Evolutionary conservation across 2,797 vertebrate genomes (phyloP), one percentile per base, ranked within the genome.

Genomic region (Brachyalestes nurse): DNA sequence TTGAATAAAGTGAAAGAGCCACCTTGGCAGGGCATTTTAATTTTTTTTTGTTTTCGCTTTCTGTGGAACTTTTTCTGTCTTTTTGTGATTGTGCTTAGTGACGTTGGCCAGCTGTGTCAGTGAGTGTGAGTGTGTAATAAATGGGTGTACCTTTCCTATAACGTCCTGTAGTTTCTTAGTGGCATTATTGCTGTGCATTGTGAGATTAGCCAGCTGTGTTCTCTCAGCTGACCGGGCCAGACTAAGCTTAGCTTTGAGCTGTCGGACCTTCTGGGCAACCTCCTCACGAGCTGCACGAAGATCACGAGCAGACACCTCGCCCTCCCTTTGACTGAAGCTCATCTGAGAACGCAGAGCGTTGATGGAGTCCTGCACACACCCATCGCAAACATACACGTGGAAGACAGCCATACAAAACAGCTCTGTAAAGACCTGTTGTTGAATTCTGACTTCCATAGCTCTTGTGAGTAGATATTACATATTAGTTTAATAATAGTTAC

Each of bases 141-240:
- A 77, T 14, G 14, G 38, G 17, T 73, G 69, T 91, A 96, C 95
- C 94, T 94, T 94, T 62, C 81, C 75, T 6, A 93, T 90, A 38
- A 90, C 12, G 5, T 12, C 80, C 14, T 49, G 88, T 78, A 96
- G 90, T 0, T 4, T 80, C 86, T 92, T 95, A 80, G 93, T 90
- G 25, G 94, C 60, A 2, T 91, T 84, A 0, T 82, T 78, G 77
- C 94, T 95, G 79, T 95, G 92, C 57, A 77, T 4, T 0, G 86
- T 89, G 61, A 96, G 94, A 0, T 81, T 90, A 25, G 90, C 85
- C 38, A 96, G 91, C 45, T 82, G 87, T 25, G 78, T 17, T 2
- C 88, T 91, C 34, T 93, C 90, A 2, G 45, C 16, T 0, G 49
- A 62, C 62, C 87, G 84, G 3, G 87, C 88, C 34, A 65, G 87